Evolutionary conservation across 2,797 vertebrate genomes (phyloP).

Genomic region (Halcyon leucocephala): DNA sequence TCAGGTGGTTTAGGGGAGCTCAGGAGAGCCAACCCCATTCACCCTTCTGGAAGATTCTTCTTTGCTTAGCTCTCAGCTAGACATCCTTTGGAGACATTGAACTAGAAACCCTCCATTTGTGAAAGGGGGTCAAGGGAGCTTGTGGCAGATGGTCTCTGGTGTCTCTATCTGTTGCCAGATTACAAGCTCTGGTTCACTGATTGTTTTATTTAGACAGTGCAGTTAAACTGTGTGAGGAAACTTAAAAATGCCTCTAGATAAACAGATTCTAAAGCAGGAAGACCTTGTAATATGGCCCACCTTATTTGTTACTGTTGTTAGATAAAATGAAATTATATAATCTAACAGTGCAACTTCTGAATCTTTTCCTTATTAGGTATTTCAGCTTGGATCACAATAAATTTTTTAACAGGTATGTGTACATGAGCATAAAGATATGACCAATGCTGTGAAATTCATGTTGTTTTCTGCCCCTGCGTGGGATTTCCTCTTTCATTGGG

Average conservation of each 20-base stretch:
- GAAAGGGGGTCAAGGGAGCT: background rate
- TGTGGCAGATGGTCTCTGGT: background rate
- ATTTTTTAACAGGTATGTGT: slow-evolving; percentile 90
- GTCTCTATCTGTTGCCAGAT: background rate
- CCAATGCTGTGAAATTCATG: background rate
- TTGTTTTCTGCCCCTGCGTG: background rate
- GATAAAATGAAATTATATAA: background rate
- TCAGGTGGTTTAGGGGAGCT: background rate
- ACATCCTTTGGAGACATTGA: background rate
- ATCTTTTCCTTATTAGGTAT: slow-evolving; percentile 82
- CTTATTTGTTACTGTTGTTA: background rate
- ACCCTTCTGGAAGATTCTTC: background rate
- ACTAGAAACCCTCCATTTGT: background rate
- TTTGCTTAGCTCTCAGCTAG: background rate
- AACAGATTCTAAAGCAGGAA: background rate
- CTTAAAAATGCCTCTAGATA: background rate
- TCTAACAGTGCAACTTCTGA: background rate
- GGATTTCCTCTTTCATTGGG: background rate
- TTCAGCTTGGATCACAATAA: slow-evolving; percentile 95
- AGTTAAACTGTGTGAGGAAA: background rate
- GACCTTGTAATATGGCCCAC: background rate
- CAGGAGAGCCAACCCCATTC: background rate
- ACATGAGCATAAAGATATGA: background rate
- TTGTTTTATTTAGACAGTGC: background rate
- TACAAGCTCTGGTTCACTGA: background rate